Conservation (phyloP, 2,113 vertebrate genomes). For the Azemiops feae region DNA sequence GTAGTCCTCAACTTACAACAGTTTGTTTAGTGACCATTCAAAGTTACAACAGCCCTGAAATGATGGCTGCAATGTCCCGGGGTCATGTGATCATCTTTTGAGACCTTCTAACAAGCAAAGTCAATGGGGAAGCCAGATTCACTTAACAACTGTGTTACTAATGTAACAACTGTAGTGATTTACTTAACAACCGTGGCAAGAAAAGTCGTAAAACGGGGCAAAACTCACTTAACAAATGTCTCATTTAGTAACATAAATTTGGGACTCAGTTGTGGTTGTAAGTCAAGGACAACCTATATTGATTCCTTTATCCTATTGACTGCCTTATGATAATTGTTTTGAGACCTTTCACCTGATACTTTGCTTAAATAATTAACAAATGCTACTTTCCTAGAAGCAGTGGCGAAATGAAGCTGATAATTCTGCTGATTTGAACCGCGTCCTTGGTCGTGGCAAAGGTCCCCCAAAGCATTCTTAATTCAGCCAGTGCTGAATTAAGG, state of each 20-base stretch:
- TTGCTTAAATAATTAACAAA: neutral
- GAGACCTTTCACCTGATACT: neutral
- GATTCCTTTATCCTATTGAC: neutral
- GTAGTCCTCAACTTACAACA: no score
- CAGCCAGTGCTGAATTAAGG: slow-evolving; percentile 35
- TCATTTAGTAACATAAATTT: neutral
- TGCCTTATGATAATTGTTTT: neutral
- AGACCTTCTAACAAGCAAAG: no score
- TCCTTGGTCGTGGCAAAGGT: neutral
- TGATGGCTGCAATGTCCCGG: no score
- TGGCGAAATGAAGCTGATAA: neutral
- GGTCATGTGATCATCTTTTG: no score
- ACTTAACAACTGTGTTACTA: no score
- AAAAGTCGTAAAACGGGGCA: no score
- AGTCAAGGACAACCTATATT: neutral
- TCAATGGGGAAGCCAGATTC: no score
- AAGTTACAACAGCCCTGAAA: no score
- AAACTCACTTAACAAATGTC: no score
- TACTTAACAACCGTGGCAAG: no score
- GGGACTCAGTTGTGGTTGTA: neutral
- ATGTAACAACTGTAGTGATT: no score
- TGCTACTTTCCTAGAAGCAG: neutral
- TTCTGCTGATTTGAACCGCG: neutral
- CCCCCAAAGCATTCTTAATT: neutral
- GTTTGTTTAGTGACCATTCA: no score